Evolutionary conservation across 2,888 invertebrate species (phyloP).

Genomic region (Neoaliturus tenellus): DNA sequence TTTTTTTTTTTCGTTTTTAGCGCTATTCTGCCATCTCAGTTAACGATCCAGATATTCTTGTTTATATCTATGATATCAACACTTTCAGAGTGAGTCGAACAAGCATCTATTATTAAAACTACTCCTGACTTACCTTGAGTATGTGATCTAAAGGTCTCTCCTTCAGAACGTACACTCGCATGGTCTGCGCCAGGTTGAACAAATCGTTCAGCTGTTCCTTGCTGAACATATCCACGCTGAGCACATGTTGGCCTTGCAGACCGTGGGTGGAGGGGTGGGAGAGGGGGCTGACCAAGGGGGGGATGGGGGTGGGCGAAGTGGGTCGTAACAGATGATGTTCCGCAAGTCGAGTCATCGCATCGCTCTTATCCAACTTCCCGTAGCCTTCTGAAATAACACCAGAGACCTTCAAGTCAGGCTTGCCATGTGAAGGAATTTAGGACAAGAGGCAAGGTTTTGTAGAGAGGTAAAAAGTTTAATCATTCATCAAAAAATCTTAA

Average conservation of each 20-base stretch:
- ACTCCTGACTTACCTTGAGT: slow-evolving; percentile 75
- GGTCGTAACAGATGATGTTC: slow-evolving; percentile 28
- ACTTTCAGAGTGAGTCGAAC: too few relatives aligned
- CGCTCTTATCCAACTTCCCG: neutral
- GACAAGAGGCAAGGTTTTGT: too few relatives aligned
- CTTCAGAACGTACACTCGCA: slow-evolving; percentile 85
- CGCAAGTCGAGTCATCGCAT: neutral
- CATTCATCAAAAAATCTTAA: too few relatives aligned
- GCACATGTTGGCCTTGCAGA: slow-evolving; percentile 78
- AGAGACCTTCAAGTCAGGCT: neutral
- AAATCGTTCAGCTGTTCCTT: slow-evolving; percentile 95
- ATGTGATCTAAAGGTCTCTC: slow-evolving; percentile 91
- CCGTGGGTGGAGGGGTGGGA: slow-evolving; percentile 69
- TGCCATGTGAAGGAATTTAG: neutral
- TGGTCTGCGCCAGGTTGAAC: slow-evolving; percentile 93
- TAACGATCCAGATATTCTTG: too few relatives aligned
- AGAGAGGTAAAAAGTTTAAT: too few relatives aligned
- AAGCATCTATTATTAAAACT: too few relatives aligned
- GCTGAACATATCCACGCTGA: slow-evolving; percentile 90
- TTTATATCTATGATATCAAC: too few relatives aligned
- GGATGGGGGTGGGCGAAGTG: slow-evolving; percentile 10
- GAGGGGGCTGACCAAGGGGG: neutral
- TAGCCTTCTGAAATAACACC: neutral
- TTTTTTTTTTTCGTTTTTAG: too few relatives aligned
- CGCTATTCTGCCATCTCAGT: too few relatives aligned